phyloP scores from a whole-genome alignment of 2,113 vertebrate species.

The Hippoglossus stenolepis region DNA sequence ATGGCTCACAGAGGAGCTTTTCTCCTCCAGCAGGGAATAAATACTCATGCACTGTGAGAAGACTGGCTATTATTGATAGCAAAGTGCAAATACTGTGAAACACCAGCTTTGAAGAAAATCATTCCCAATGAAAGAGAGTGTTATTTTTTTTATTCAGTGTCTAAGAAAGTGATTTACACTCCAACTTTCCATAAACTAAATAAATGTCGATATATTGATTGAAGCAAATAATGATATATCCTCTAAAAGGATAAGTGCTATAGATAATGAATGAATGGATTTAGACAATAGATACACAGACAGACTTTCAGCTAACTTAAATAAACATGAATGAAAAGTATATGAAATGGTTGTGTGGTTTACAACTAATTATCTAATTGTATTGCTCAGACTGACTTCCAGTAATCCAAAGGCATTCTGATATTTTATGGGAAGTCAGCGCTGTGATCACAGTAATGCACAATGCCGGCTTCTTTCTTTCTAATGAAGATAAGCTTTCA shows the following conservation, averaged over 20 bases:
- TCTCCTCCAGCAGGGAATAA: constrained; percentile 37
- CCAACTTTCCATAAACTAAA: neutral
- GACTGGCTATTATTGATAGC: constrained; percentile 28
- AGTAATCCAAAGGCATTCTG: constrained; percentile 36
- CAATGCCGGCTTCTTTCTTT: constrained; percentile 39
- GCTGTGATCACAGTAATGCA: constrained; percentile 60
- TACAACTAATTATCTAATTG: constrained; percentile 45
- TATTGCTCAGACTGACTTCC: constrained; percentile 32
- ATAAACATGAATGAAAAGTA: constrained; percentile 16
- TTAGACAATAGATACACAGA: neutral
- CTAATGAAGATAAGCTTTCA: constrained; percentile 75
- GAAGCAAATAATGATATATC: neutral
- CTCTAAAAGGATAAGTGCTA: no score
- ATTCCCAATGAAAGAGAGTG: constrained; percentile 1
- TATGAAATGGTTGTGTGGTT: constrained; percentile 20
- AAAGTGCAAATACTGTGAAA: constrained; percentile 39
- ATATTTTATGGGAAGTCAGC: constrained; percentile 43
- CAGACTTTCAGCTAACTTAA: constrained; percentile 19
- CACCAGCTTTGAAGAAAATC: constrained; percentile 16
- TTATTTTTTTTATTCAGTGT: neutral
- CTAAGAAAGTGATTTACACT: constrained; percentile 3
- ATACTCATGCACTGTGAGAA: constrained; percentile 35
- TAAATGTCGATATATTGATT: neutral
- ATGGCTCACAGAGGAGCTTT: constrained; percentile 46
- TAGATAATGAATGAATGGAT: no score